A percentile compares a stretch with the other conserved stretches of the same genome.
Evolutionary conservation across 2,888 invertebrate genomes (phyloP).

Genomic region (Pterostichus madidus): DNA sequence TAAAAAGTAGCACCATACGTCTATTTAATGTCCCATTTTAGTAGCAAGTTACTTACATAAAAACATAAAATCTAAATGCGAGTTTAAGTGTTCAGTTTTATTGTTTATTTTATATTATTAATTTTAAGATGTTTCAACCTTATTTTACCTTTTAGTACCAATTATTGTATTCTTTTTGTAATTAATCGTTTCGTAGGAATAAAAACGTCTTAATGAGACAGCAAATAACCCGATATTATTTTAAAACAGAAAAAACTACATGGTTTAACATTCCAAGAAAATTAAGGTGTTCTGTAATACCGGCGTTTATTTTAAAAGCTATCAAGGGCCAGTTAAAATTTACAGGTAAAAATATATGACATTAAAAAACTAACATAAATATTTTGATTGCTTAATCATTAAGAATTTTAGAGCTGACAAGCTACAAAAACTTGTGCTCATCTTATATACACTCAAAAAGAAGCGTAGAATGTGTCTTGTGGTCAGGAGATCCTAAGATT

Average conservation of each 20-base stretch:
- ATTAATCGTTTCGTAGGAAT: slow-evolving; percentile 18
- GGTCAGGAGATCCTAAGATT: too few species aligned
- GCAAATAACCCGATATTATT: slow-evolving; percentile 10
- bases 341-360: slow-evolving; percentile 44
- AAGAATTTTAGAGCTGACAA: slow-evolving; percentile 18
- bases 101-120: slow-evolving; percentile 22
- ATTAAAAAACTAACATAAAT: slow-evolving; percentile 36
- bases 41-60: slow-evolving; percentile 16
- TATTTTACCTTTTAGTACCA: not conserved
- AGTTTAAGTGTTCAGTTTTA: not conserved
- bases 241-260: not conserved
- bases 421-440: not conserved
- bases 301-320: slow-evolving; percentile 9
- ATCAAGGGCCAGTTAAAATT: slow-evolving; percentile 30
- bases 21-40: slow-evolving; percentile 7
- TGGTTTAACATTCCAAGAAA: slow-evolving; percentile 9
- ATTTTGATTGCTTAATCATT: slow-evolving; percentile 49
- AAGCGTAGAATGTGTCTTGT: too few species aligned
- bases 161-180: slow-evolving; percentile 12
- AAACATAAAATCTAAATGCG: not conserved
- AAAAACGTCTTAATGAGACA: slow-evolving; percentile 39
- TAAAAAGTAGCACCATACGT: slow-evolving; percentile 29
- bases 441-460: not conserved
- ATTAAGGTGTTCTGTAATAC: slow-evolving; percentile 33
- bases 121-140: not conserved